These are phyloP conservation scores for Rhinella marina DNA, from an alignment of 2,797 vertebrate genomes.

Conservation along the genomic window DNA sequence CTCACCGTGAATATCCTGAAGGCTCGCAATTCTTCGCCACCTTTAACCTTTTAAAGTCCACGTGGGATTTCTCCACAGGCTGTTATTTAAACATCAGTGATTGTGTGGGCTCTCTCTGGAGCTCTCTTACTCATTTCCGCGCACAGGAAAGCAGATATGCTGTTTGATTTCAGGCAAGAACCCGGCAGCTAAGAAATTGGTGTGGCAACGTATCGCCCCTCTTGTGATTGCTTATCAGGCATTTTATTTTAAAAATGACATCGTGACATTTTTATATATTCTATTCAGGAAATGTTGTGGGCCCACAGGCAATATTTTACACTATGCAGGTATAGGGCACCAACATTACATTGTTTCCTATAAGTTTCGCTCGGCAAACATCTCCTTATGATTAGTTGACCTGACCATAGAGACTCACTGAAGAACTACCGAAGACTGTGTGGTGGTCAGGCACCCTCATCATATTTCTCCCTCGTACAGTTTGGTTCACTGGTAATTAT, in stretches of 20 bases:
- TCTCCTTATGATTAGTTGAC: neutral
- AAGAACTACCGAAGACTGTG: neutral
- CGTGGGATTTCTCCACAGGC: slow-evolving; percentile 27
- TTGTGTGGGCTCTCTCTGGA: slow-evolving; percentile 24
- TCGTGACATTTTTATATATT: neutral
- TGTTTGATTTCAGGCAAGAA: slow-evolving; percentile 18
- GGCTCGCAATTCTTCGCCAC: slow-evolving; percentile 30
- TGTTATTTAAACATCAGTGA: slow-evolving; percentile 43
- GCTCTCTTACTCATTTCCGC: slow-evolving; percentile 39
- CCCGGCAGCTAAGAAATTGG: slow-evolving; percentile 19
- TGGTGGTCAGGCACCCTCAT: neutral
- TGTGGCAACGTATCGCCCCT: neutral
- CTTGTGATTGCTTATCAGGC: slow-evolving; percentile 4
- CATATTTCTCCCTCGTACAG: too few relatives aligned
- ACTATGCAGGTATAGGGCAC: neutral
- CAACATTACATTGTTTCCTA: neutral
- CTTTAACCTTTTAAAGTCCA: slow-evolving; percentile 39
- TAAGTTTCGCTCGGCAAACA: neutral
- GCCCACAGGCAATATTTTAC: slow-evolving; percentile 2
- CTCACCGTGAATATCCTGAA: slow-evolving; percentile 27
- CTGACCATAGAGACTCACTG: neutral
- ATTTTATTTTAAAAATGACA: neutral
- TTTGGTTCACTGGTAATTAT: too few relatives aligned
- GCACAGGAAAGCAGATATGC: slow-evolving; percentile 13
- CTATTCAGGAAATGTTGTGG: neutral